Conservation (phyloP, 2,797 vertebrate genomes). For the Hoplostethus mediterraneus region DNA sequence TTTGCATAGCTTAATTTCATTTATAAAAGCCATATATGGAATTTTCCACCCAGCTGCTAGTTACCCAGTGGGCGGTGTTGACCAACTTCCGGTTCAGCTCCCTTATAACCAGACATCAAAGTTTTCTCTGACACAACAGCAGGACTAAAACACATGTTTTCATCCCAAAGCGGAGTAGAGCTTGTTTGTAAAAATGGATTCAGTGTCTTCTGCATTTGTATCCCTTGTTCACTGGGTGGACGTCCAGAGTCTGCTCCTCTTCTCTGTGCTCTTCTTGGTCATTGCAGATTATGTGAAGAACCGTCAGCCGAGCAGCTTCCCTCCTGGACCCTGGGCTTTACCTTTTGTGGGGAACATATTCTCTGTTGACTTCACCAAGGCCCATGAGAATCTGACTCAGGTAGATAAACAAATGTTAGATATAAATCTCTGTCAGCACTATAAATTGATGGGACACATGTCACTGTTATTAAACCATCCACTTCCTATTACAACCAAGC, state of each 20-base stretch:
- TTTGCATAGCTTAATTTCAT: too few species aligned
- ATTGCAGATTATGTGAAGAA: conserved; percentile 64
- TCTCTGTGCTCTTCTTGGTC: conserved; percentile 54
- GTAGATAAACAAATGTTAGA: conserved; percentile 39
- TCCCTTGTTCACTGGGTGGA: conserved; percentile 43
- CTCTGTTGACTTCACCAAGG: conserved; percentile 42
- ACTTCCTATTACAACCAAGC: too few species aligned
- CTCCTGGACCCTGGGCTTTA: conserved; percentile 66
- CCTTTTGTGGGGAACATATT: too few species aligned
- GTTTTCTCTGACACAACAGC: too few species aligned
- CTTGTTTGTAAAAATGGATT: conserved; percentile 44
- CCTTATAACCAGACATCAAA: too few species aligned
- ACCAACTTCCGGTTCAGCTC: too few species aligned
- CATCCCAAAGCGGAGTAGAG: background rate
- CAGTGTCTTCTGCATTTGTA: conserved; percentile 16
- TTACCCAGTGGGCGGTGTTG: too few species aligned
- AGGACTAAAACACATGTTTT: background rate
- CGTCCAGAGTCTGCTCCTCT: conserved; percentile 63
- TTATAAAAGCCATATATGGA: too few species aligned
- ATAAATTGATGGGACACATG: background rate
- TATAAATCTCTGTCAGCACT: rapidly evolving
- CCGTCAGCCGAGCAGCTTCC: conserved; percentile 37
- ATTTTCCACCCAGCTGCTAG: too few species aligned
- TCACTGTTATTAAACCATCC: background rate
- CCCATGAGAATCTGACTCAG: conserved; percentile 56